Evolutionary conservation across 2,888 invertebrate genomes (phyloP).

Genomic region (Melangyna quadrimaculata): DNA sequence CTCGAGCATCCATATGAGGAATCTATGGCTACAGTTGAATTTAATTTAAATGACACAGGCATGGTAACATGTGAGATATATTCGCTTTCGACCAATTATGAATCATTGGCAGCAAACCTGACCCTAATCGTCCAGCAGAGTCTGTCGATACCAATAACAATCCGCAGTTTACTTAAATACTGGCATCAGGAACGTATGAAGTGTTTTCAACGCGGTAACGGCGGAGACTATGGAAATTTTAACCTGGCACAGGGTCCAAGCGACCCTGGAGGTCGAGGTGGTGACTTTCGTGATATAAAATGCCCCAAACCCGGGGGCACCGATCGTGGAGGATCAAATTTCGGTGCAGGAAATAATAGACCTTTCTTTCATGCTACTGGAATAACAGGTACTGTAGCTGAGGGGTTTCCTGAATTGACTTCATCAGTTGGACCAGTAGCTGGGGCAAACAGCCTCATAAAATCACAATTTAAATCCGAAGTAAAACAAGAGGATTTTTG

Average conservation of each 20-base stretch:
- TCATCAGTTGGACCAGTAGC: constrained; percentile 37
- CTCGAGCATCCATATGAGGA: constrained; percentile 96
- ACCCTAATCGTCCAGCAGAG: constrained; percentile 91
- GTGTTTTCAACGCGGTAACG: constrained; percentile 78
- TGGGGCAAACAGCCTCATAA: constrained; percentile 68
- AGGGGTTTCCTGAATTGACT: constrained; percentile 60
- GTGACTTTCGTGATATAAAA: constrained; percentile 76
- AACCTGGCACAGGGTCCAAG: constrained; percentile 80
- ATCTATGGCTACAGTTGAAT: constrained; percentile 95
- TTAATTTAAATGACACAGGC: constrained; percentile 91
- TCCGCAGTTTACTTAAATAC: constrained; percentile 91
- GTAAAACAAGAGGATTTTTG: constrained; percentile 82
- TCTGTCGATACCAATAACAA: constrained; percentile 95
- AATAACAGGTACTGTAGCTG: constrained; percentile 31
- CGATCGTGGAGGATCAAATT: constrained; percentile 55
- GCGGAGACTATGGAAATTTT: constrained; percentile 83
- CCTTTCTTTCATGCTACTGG: constrained; percentile 56
- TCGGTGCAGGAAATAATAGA: constrained; percentile 40
- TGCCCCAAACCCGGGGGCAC: constrained; percentile 65
- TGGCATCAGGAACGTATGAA: constrained; percentile 89
- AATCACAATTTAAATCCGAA: constrained; percentile 72
- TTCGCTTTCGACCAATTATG: constrained; percentile 82
- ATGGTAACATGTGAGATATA: constrained; percentile 90
- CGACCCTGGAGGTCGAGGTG: constrained; percentile 85
- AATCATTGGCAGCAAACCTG: constrained; percentile 80